Conservation (phyloP, 1,140 invertebrate species). For the Macrosteles quadrilineatus region DNA sequence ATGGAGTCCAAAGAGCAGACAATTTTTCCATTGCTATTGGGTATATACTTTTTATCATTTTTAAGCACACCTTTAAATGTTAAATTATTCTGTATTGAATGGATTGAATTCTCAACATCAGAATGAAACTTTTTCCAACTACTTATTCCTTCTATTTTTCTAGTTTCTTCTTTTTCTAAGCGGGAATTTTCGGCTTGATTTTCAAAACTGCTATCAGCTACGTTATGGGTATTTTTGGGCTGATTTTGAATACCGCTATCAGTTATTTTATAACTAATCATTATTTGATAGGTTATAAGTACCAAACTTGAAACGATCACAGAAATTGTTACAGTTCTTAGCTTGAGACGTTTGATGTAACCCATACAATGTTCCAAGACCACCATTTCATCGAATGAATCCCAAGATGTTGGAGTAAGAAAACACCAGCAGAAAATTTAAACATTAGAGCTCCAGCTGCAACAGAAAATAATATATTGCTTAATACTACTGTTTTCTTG, state of each 20-base stretch:
- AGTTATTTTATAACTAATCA: constrained; percentile 15
- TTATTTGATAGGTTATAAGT: constrained; percentile 7
- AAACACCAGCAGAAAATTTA: too few species aligned
- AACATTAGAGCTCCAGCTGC: too few species aligned
- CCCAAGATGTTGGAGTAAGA: neutral
- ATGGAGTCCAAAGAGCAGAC: constrained; percentile 50
- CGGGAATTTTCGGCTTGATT: neutral
- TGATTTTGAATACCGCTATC: neutral
- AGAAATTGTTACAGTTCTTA: neutral
- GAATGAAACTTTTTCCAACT: neutral
- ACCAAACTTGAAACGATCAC: constrained; percentile 6
- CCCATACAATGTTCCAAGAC: neutral
- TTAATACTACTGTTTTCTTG: too few species aligned
- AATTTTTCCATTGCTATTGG: constrained; percentile 50
- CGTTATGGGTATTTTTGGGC: neutral
- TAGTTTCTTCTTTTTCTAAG: neutral
- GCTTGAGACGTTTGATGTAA: neutral
- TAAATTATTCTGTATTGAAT: neutral
- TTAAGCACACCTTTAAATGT: constrained; percentile 1
- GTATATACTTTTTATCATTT: constrained; percentile 44
- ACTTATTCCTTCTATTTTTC: neutral
- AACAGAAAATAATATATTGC: too few species aligned
- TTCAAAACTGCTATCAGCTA: neutral
- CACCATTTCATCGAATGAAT: neutral
- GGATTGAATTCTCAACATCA: neutral